Evolutionary conservation across 2,113 vertebrate species (phyloP), one percentile per base, ranked within the genome.

Genomic region (Erinaceus europaeus): DNA sequence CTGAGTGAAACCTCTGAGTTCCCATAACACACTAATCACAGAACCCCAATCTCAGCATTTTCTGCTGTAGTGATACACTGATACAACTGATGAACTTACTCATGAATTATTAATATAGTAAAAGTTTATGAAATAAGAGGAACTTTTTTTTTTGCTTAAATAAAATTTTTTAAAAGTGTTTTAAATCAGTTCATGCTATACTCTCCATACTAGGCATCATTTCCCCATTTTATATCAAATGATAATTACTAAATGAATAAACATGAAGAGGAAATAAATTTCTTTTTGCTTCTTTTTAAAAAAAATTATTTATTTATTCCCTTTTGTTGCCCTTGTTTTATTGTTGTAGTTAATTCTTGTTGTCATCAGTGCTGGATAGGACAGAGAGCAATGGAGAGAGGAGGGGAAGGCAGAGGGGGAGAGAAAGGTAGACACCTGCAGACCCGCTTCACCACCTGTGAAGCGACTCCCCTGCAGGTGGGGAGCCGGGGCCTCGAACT

Each of bases 171-270:
- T 72, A 72, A 53, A 74, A 29, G 59, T 65, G 10, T 80, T 74
- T 69, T 55, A 55, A 48, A 32, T 90, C 23, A 72, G 17, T 44
- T 91, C n/a, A 42, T 27, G 6, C 32, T 67, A 2, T 59, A 40
- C 12, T 78, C 27, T 91, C 84, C 36, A 42, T 52, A 4, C 40
- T 84, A 82, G 72, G 1, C 67, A 9, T 4, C 27, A 25, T 46
- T 75, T 92, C 48, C 75, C 76, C 3, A 57, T 71, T 78, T 87
- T 90, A 62, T 67, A 88, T n/a, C 34, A 89, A 89, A 77, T 89
- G 34, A 53, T 46, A 32, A 27, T 92, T 64, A 59, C 15, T 59
- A 59, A n/a, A 57, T 57, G 29, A 57, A 57, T 57, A 27, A 57
- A 12, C 55, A 57, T 3, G 25, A 27, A 57, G 23, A 53, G 23